phyloP scores from a whole-genome alignment of 2,888 invertebrate species.

The Gymnoscelis rufifasciata region DNA sequence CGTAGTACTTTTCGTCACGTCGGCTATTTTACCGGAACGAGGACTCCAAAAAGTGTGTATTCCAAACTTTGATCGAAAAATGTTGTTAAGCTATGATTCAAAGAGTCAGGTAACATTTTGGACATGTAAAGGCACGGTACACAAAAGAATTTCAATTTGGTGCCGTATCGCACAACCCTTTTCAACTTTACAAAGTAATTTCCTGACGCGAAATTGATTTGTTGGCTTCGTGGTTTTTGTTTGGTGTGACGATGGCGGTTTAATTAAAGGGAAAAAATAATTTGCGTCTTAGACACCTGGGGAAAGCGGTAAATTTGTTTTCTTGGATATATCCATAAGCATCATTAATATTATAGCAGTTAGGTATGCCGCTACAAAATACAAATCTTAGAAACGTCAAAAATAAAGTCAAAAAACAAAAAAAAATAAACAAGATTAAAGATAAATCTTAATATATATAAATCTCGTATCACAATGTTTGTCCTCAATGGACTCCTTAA shows the following conservation, averaged over 20 bases:
- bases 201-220: slow-evolving; percentile 75
- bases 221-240: slow-evolving; percentile 68
- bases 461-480: too few species aligned
- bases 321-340: too few species aligned
- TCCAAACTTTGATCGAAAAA: slow-evolving; percentile 54
- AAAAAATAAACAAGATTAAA: too few species aligned
- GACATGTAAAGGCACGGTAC: slow-evolving; percentile 64
- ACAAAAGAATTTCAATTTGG: slow-evolving; percentile 78
- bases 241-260: slow-evolving; percentile 60
- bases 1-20: too few species aligned
- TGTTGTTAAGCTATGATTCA: slow-evolving; percentile 53
- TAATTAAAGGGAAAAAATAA: slow-evolving; percentile 59
- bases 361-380: too few species aligned
- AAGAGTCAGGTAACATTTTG: slow-evolving; percentile 65
- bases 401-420: too few species aligned
- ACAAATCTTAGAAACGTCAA: too few species aligned
- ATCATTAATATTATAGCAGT: too few species aligned
- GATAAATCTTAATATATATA: too few species aligned
- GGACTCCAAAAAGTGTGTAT: slow-evolving; percentile 28
- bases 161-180: slow-evolving; percentile 68
- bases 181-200: slow-evolving; percentile 75
- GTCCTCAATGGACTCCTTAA: too few species aligned
- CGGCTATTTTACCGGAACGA: not conserved
- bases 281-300: slow-evolving; percentile 1
- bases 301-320: too few species aligned